A percentile compares a stretch with the other conserved stretches of the same genome.
phyloP scores from a whole-genome alignment of 2,113 vertebrate species.

The Paratilapia polleni region DNA sequence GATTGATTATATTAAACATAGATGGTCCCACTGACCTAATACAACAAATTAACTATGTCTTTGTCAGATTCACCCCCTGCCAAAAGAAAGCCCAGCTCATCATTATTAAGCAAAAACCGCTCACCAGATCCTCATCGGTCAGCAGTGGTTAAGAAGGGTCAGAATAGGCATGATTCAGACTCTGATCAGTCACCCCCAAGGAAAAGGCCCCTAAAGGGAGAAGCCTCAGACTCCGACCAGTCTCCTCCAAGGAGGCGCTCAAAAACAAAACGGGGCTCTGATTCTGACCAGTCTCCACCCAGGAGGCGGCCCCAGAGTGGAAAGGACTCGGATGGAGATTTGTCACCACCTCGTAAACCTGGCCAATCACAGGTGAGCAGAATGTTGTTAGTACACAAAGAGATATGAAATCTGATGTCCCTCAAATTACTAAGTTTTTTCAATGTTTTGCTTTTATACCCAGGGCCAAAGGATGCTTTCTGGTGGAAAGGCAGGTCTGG shows the following conservation, averaged over 20 bases:
- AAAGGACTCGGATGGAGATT: constrained; percentile 62
- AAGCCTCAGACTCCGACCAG: constrained; percentile 56
- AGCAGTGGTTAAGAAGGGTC: constrained; percentile 18
- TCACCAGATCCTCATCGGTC: constrained; percentile 38
- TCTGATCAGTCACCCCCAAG: constrained; percentile 67
- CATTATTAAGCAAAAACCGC: constrained; percentile 24
- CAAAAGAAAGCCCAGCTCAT: constrained; percentile 42
- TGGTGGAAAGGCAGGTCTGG: constrained; percentile 86
- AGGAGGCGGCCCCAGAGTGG: constrained; percentile 48
- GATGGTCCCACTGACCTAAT: background rate
- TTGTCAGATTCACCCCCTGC: constrained; percentile 50
- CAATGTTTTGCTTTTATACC: background rate
- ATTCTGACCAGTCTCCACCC: constrained; percentile 79
- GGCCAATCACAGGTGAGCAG: constrained; percentile 64
- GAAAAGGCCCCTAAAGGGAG: background rate
- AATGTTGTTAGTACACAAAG: background rate
- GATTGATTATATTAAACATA: no score
- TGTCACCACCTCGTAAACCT: constrained; percentile 80
- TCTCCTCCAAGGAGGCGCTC: constrained; percentile 70
- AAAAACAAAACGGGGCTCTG: constrained; percentile 40
- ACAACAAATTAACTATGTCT: background rate
- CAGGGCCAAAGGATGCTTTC: constrained; percentile 84
- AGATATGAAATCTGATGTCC: background rate
- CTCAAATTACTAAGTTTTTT: background rate
- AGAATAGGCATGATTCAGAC: constrained; percentile 54